Evolutionary conservation across 37 sponge, comb jelly and placozoan genomes (phyloP).

Genomic region (Tethya wilhelma): DNA sequence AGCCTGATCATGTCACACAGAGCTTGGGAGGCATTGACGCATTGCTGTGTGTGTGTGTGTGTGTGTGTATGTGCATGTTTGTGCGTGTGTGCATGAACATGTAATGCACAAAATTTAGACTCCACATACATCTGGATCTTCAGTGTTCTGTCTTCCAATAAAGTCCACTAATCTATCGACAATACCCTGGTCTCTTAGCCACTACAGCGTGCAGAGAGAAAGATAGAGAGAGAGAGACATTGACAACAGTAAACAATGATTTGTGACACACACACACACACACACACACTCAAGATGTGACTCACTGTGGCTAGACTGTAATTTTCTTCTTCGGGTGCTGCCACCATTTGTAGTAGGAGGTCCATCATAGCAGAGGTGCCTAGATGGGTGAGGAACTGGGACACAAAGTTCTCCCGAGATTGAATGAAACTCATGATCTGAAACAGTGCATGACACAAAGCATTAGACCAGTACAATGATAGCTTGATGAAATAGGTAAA

Average conservation of each 20-base stretch:
- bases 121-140: constrained; percentile 50
- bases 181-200: constrained; percentile 72
- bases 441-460: too few relatives aligned
- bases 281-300: not conserved
- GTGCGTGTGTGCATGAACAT: constrained; percentile 5
- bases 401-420: constrained; percentile 43
- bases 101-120: not conserved
- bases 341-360: constrained; percentile 81
- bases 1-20: constrained; percentile 82
- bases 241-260: not conserved
- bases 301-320: not conserved
- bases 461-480: too few relatives aligned
- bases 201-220: constrained; percentile 44
- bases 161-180: constrained; percentile 65
- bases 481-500: too few relatives aligned
- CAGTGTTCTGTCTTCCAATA: too few relatives aligned
- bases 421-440: constrained; percentile 67
- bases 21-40: constrained; percentile 77
- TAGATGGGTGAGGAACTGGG: constrained; percentile 70
- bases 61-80: not conserved
- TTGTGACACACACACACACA: constrained; percentile 24
- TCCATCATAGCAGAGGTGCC: constrained; percentile 93
- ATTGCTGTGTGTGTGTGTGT: constrained; percentile 42
- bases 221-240: constrained; percentile 1
- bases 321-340: constrained; percentile 55